Base-by-base conservation (phyloP, 1,140 invertebrate genomes). In the Eumaeus atala region DNA sequence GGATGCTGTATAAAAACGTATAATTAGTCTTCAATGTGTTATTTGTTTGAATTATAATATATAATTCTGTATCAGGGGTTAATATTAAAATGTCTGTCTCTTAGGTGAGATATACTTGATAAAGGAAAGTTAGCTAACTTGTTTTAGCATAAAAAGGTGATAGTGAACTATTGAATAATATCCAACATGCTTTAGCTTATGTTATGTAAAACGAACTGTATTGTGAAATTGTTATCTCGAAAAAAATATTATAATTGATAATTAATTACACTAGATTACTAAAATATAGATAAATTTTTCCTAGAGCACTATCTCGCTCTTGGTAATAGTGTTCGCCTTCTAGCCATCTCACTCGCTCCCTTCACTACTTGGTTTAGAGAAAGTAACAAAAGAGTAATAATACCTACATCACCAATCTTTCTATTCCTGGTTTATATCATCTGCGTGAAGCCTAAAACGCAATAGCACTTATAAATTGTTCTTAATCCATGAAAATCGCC, bases 361-460 rank as follows among this genome's bases (percentile, higher is more conserved):
- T 84, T 84, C 81, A 84, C 83, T 84, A 61, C 60, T 70, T 66
- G 67, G 72, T 66, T 76, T 84, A 84, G 83, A 86, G 83, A 86
- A 86, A 86, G 83, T 86, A 84, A 80, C 77, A 74, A 80, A 84
- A 78, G 76, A 76, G 81, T 75, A 82, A 74, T 77, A 84, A 76
- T 71, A 76, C n/a, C n/a, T n/a, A n/a, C 21, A 14, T 44, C 21
- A 28, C 2, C 16, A n/a, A 47, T 33, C 38, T 44, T 47, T 47
- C 34, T 35, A 54, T 18, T 54, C 51, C 51, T 54, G 34, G 40
- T 16, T 16, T 44, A 44, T 16, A 14, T 16, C 12, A 44, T 44
- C 40, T 9, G 17, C 14, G 4, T 44, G 2, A 16, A 44, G n/a
- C 12, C 16, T 9, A 17, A 44, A 9, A 44, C 5, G 9, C 12